Conservation (phyloP, 2,113 vertebrate species). For the Salvelinus alpinus region DNA sequence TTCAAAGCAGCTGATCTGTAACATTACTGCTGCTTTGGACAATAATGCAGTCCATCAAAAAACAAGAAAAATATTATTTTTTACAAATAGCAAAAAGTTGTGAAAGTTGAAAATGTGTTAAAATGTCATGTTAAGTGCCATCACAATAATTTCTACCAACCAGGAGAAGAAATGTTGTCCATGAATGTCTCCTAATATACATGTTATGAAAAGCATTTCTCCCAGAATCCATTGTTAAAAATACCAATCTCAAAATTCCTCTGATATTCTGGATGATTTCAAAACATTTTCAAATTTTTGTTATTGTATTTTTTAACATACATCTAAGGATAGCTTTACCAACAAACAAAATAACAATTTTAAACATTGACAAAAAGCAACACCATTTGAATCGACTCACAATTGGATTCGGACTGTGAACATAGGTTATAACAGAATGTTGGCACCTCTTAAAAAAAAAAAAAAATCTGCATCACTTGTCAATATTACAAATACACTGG, state of each 20-base stretch:
- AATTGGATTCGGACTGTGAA: conserved; percentile 85
- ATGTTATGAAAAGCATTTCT: conserved; percentile 50
- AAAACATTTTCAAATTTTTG: conserved; percentile 13
- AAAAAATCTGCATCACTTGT: conserved; percentile 94
- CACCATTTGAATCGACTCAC: conserved; percentile 52
- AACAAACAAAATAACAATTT: conserved; percentile 85
- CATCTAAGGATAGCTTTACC: conserved; percentile 88
- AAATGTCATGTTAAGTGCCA: conserved; percentile 70
- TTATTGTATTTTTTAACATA: conserved; percentile 67
- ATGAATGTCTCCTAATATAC: conserved; percentile 51
- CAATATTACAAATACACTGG: conserved; percentile 93
- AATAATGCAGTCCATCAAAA: conserved; percentile 62
- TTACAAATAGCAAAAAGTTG: conserved; percentile 68
- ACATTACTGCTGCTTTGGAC: conserved; percentile 69
- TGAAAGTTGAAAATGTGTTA: conserved; percentile 30
- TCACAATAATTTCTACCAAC: conserved; percentile 69
- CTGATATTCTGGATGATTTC: conserved; percentile 20
- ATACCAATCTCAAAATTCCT: conserved; percentile 43
- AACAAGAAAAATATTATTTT: conserved; percentile 53
- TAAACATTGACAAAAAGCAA: conserved; percentile 67
- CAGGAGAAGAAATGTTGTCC: conserved; percentile 50
- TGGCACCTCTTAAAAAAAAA: conserved; percentile 83
- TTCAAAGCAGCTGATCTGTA: conserved; percentile 70
- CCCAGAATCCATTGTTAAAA: conserved; percentile 34
- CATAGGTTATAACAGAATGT: conserved; percentile 81